A percentile compares a stretch with the other conserved stretches of the same genome.
phyloP scores from a whole-genome alignment of 2,113 vertebrate species.

The Gracilinanus agilis region DNA sequence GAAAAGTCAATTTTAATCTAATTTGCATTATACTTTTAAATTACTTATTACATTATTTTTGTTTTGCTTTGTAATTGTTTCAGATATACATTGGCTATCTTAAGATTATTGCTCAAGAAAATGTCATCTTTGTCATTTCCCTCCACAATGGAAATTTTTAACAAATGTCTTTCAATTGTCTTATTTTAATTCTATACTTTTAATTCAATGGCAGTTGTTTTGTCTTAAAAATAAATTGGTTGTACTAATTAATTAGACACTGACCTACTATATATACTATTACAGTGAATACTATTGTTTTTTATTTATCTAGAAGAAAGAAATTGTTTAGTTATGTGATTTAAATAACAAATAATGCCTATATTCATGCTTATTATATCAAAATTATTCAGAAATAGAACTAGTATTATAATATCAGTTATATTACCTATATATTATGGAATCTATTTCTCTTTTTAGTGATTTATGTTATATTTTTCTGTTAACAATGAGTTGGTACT shows the following conservation, averaged over 20 bases:
- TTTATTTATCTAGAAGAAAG: background rate
- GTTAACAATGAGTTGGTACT: constrained; percentile 1
- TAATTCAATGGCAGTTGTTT: background rate
- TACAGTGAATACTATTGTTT: background rate
- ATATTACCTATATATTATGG: background rate
- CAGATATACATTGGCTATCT: background rate
- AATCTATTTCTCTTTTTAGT: background rate
- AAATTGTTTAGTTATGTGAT: background rate
- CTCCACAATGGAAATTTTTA: background rate
- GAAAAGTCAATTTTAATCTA: background rate
- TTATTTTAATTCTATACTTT: background rate
- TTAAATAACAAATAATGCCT: background rate
- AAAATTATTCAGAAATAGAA: background rate
- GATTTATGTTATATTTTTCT: background rate
- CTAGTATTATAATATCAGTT: background rate
- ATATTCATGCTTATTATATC: background rate
- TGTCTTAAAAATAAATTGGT: background rate
- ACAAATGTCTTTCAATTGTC: background rate
- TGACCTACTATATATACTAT: background rate
- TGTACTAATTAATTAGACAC: background rate
- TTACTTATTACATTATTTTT: background rate
- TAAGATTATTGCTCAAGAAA: background rate
- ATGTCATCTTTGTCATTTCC: background rate
- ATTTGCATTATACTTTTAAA: background rate
- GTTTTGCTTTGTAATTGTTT: background rate